Conservation (phyloP, 2,113 vertebrate genomes). For the Electrona antarctica region DNA sequence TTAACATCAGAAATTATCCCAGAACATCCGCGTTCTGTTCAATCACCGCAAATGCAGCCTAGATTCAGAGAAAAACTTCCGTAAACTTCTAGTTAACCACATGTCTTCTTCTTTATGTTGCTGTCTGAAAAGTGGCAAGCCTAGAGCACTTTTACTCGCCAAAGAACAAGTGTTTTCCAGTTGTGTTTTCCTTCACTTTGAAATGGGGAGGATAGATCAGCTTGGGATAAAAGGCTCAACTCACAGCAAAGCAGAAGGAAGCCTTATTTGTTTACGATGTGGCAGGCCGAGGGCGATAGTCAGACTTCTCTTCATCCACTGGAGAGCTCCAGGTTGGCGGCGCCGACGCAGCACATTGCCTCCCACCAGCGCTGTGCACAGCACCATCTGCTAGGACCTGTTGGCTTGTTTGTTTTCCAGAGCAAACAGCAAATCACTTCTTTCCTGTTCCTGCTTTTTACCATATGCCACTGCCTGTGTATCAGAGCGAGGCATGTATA, state of each 20-base stretch:
- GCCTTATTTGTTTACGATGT: constrained; percentile 78
- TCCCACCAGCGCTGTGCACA: constrained; percentile 86
- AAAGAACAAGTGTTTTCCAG: constrained; percentile 39
- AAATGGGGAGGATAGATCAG: constrained; percentile 70
- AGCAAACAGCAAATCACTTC: constrained; percentile 98
- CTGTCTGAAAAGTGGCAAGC: constrained; percentile 65
- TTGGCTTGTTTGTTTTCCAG: constrained; percentile 99
- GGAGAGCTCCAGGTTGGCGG: constrained; percentile 71
- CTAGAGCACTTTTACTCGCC: constrained; percentile 68
- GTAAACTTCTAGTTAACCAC: constrained; percentile 39
- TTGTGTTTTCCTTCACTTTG: constrained; percentile 56
- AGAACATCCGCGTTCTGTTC: too few species aligned
- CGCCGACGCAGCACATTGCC: constrained; percentile 69
- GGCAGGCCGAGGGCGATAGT: constrained; percentile 75
- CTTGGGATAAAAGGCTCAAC: constrained; percentile 70
- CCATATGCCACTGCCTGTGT: constrained; percentile 95
- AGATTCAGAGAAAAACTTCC: too few species aligned
- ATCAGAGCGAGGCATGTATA: constrained; percentile 94
- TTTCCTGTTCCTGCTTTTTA: constrained; percentile 94
- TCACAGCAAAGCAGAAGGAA: constrained; percentile 71
- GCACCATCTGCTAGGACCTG: constrained; percentile 98
- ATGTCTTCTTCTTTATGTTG: constrained; percentile 65
- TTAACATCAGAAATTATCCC: too few species aligned
- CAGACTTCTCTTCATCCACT: constrained; percentile 71
- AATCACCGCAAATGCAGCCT: too few species aligned